A percentile compares a stretch with the other conserved stretches of the same genome.
phyloP scores from a whole-genome alignment of 2,113 vertebrate species.

The Platysternon megacephalum region DNA sequence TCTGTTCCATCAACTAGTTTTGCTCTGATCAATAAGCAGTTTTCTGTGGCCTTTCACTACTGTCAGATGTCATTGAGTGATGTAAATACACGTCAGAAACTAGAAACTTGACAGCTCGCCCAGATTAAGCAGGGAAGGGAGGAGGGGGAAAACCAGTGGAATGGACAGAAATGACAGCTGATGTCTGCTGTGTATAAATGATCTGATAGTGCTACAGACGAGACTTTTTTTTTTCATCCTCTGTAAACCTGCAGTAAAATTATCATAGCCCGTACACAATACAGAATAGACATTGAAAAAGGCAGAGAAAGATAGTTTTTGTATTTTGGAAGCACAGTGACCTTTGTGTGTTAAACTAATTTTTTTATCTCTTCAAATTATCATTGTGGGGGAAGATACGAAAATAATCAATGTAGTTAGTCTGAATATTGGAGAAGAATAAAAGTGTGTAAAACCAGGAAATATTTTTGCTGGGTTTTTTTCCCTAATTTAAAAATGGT shows the following conservation, averaged over 20 bases:
- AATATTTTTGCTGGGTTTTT: neutral
- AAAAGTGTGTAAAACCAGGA: neutral
- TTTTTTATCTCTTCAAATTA: conserved; percentile 7
- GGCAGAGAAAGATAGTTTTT: neutral
- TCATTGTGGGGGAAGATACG: neutral
- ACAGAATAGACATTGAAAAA: conserved; percentile 41
- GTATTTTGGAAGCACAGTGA: neutral
- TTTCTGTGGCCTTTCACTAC: conserved; percentile 97
- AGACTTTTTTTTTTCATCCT: conserved; percentile 53
- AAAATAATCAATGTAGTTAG: neutral
- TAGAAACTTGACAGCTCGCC: conserved; percentile 92
- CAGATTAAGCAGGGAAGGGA: conserved; percentile 71
- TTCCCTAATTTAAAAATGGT: neutral
- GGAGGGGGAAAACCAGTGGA: conserved; percentile 61
- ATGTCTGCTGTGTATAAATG: conserved; percentile 73
- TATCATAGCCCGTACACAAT: neutral
- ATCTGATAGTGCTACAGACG: conserved; percentile 63
- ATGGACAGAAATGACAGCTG: conserved; percentile 82
- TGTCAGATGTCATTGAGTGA: conserved; percentile 94
- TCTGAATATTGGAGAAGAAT: neutral
- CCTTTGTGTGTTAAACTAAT: neutral
- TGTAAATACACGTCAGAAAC: conserved; percentile 96
- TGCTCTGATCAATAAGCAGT: conserved; percentile 95
- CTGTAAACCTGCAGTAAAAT: conserved; percentile 21
- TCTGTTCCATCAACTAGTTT: conserved; percentile 97